Percentiles rank a stretch among this genome's conserved stretches.
Conservation (phyloP, 2,888 invertebrate species). For the Encarsia formosa region DNA sequence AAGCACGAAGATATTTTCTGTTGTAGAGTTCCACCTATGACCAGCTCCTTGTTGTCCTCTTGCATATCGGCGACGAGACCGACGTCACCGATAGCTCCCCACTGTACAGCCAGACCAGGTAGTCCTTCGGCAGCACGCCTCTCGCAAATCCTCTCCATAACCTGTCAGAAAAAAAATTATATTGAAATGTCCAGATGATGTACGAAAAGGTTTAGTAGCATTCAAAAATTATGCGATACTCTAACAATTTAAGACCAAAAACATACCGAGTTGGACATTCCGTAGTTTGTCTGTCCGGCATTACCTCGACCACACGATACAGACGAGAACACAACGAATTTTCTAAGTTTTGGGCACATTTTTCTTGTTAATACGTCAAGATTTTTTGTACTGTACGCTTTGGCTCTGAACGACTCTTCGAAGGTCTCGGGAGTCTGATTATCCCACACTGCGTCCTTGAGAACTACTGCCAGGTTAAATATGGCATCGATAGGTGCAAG, state of each 20-base stretch:
- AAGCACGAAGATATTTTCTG: constrained; percentile 83
- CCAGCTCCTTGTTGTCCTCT: constrained; percentile 64
- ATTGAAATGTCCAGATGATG: neutral
- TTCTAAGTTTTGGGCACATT: constrained; percentile 49
- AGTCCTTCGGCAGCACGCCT: constrained; percentile 51
- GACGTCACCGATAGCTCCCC: constrained; percentile 66
- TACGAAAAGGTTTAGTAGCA: neutral
- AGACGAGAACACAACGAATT: constrained; percentile 65
- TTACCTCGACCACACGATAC: constrained; percentile 64
- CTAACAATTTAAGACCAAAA: neutral
- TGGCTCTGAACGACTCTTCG: constrained; percentile 55
- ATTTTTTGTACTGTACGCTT: constrained; percentile 58
- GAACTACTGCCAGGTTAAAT: constrained; percentile 63
- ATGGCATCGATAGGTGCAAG: constrained; percentile 61
- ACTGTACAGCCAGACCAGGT: constrained; percentile 60
- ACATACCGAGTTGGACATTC: constrained; percentile 53
- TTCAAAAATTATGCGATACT: too few relatives aligned
- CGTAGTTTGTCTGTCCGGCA: constrained; percentile 65
- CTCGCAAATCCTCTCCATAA: constrained; percentile 61
- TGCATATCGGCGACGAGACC: constrained; percentile 77
- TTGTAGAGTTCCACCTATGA: constrained; percentile 77
- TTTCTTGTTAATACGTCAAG: constrained; percentile 56
- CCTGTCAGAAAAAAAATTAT: constrained; percentile 2
- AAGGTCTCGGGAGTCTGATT: constrained; percentile 57
- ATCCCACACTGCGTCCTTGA: constrained; percentile 56